phyloP scores from a whole-genome alignment of 2,797 vertebrate genomes.

The Eospalax fontanierii region DNA sequence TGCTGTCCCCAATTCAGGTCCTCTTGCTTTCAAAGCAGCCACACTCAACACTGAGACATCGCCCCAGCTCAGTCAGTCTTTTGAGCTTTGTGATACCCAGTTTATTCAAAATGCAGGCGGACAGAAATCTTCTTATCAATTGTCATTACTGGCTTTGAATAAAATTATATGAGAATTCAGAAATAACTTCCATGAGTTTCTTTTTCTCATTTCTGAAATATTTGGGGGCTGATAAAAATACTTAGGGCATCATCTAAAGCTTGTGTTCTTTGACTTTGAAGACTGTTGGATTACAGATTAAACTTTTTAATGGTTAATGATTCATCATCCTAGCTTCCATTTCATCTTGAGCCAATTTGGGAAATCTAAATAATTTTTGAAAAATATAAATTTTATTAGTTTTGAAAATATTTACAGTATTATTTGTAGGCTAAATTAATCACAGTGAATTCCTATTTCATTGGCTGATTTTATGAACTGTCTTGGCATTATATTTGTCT shows the following conservation, averaged over 20 bases:
- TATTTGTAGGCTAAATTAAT: neutral
- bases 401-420: neutral
- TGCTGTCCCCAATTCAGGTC: neutral
- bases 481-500: neutral
- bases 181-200: neutral
- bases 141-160: neutral
- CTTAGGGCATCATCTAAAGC: neutral
- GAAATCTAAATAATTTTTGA: neutral
- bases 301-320: neutral
- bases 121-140: neutral
- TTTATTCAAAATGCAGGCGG: neutral
- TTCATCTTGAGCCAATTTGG: slow-evolving; percentile 18
- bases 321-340: slow-evolving; percentile 13
- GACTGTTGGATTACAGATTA: neutral
- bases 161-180: neutral
- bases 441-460: neutral
- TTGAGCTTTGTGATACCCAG: neutral
- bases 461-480: neutral
- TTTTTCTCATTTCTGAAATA: neutral
- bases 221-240: neutral
- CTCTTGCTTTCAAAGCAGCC: neutral
- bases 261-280: neutral
- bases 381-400: neutral
- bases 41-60: neutral
- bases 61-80: neutral